Evolutionary conservation across 2,113 vertebrate species (phyloP).

Genomic region (Gambusia affinis): DNA sequence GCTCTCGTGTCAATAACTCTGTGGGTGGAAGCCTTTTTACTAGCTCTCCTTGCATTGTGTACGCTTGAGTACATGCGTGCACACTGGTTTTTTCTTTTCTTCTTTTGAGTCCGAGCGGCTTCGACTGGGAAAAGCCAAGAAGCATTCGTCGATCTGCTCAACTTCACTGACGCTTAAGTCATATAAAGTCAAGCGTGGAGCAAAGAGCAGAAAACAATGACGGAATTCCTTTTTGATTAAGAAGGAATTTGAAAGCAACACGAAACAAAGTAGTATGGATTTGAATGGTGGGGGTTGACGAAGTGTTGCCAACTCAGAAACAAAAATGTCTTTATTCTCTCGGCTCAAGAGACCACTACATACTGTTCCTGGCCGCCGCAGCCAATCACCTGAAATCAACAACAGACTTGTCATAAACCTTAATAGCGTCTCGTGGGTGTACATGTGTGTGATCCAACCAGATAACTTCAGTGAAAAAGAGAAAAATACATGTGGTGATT

Average conservation of each 20-base stretch:
- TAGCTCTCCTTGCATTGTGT: slow-evolving; percentile 43
- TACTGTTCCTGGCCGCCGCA: slow-evolving; percentile 20
- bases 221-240: slow-evolving; percentile 22
- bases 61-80: slow-evolving; percentile 12
- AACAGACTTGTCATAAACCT: neutral
- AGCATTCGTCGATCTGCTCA: slow-evolving; percentile 36
- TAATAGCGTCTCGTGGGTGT: slow-evolving; percentile 20
- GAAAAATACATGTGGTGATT: slow-evolving; percentile 32
- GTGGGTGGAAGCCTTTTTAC: slow-evolving; percentile 67
- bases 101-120: slow-evolving; percentile 26
- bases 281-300: slow-evolving; percentile 3
- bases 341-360: slow-evolving; percentile 35
- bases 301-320: neutral
- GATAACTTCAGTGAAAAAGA: slow-evolving; percentile 19
- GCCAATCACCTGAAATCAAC: slow-evolving; percentile 49
- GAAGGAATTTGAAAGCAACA: slow-evolving; percentile 7
- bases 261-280: slow-evolving; percentile 1
- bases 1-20: slow-evolving; percentile 52
- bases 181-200: slow-evolving; percentile 10
- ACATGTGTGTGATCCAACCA: slow-evolving; percentile 35
- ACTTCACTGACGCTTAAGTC: slow-evolving; percentile 38
- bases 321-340: slow-evolving; percentile 6
- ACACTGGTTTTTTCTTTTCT: slow-evolving; percentile 8
- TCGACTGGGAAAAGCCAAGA: slow-evolving; percentile 1
- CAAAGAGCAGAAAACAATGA: slow-evolving; percentile 4